Evolutionary conservation across 2,797 vertebrate species (phyloP), one percentile per base, ranked within the genome.

Genomic region (Lepus oiostolus): DNA sequence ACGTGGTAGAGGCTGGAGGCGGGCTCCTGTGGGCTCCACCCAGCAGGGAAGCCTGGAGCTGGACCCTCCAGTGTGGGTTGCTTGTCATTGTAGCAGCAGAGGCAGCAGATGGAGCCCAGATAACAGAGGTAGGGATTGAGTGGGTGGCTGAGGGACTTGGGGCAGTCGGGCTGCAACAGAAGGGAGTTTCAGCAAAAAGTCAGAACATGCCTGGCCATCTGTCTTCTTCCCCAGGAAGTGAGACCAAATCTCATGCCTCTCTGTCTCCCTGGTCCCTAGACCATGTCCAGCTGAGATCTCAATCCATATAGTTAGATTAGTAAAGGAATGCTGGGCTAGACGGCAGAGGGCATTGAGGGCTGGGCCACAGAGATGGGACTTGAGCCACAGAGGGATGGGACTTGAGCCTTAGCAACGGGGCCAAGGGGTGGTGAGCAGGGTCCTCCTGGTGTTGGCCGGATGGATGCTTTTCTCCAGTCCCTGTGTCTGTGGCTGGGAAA

Each of bases 61-160:
- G 38, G 90, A 88, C 35, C 67, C 62, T 68, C 68, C 10, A 0
- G n/a, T 60, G 91, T 94, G 94, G 93, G 93, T 65, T 80, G 93
- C 75, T 75, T 50, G 22, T 92, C 77, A 94, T 75, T 91, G 84
- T 93, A 90, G 71, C 24, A 62, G 80, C n/a, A 72, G 87, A 85
- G 88, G 74, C 58, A 94, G 88, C 96, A 96, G 95, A 94, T 88
- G 93, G 96, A 82, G 12, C 0, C 6, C 1, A 95, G 93, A 92
- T 7, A 32, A 68, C 90, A 67, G 90, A 95, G 96, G 94, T 96
- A 85, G 68, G 85, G 92, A 91, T 87, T 95, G 85, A 68, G 96
- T 92, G 96, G 97, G 94, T 35, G 80, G 80, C 71, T 24, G 0
- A 1, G 28, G 85, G 83, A 35, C 75, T 72, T 83, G 6, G 86